Evolutionary conservation across 2,113 vertebrate genomes (phyloP).

Genomic region (Trichechus manatus): DNA sequence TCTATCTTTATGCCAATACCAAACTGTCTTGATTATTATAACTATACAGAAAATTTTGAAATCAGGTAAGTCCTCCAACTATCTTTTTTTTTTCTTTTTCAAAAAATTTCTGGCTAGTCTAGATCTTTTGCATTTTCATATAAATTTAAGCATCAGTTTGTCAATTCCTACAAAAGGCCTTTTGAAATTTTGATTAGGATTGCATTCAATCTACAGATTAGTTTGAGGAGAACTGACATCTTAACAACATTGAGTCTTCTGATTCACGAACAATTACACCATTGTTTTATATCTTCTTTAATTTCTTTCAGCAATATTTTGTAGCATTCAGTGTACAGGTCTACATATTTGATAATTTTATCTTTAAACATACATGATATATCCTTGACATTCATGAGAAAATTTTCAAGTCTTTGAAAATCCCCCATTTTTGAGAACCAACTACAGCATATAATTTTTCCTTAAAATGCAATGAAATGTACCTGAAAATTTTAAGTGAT

Average conservation of each 20-base stretch:
- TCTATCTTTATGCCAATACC: neutral
- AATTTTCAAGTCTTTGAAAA: constrained; percentile 15
- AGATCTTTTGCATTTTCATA: neutral
- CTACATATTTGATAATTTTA: neutral
- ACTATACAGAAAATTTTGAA: neutral
- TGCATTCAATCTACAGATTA: neutral
- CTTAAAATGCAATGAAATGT: constrained; percentile 28
- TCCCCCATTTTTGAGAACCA: neutral
- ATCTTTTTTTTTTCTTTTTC: neutral
- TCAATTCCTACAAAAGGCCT: neutral
- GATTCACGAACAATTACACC: neutral
- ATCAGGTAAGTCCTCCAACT: neutral
- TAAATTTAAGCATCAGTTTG: neutral
- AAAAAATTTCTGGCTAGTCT: neutral
- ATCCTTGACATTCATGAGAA: constrained; percentile 13
- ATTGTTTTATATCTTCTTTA: constrained; percentile 16
- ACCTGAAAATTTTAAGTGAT: neutral
- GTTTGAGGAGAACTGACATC: neutral
- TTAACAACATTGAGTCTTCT: neutral
- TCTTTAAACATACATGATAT: neutral
- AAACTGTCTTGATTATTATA: neutral
- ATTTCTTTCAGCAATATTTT: neutral
- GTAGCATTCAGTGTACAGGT: neutral
- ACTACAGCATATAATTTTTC: neutral
- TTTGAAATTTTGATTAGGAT: neutral